Base-by-base conservation (phyloP, 2,888 invertebrate species). In the Vannuccia rotundouncinata region DNA sequence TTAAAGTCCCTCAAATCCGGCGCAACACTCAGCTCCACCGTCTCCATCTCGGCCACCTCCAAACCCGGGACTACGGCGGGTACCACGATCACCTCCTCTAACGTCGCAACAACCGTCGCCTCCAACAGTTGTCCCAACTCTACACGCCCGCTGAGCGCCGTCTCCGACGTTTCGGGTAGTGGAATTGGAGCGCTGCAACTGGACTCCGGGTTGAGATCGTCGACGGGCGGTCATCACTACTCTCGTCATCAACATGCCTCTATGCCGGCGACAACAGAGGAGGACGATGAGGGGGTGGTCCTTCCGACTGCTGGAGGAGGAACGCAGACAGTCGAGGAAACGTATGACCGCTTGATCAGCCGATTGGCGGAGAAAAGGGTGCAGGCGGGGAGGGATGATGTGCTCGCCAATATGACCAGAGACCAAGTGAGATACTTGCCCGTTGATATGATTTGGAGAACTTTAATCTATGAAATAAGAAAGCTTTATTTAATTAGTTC, bases 321-420 rank as follows among this genome's bases (percentile, higher is more conserved):
- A 22, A 28, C 29, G 13, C 82, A 82, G 31, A 79, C 81, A 30
- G 85, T 88, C 83, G 84, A 85, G 77, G 84, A 86, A 22, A 88
- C 88, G 0, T 84, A 87, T 73, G 84, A 85, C 22, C 81, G 84
- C 10, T 85, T 88, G 66, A 82, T 87, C 78, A 84, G 85, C 66
- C 84, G 85, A 13, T 89, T 92, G 82, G 90, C 91, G n/a, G 91
- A 91, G n/a, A 92, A 93, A 81, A 91, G 90, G 25, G 83, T 84
- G 31, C 84, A 87, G 1, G 85, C 85, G 0, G 85, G 86, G 29
- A 86, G 95, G 29, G 90, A 92, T 0, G 90, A 91, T 75, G 89
- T 90, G 66, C 90, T 93, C 79, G 93, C 29, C 28, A 29, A 17
- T 22, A 60, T 80, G 66, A n/a, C 31, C 22, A 5, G 22, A 22